Evolutionary conservation across 2,113 vertebrate species (phyloP).

Genomic region (Sakesphorus luctuosus): DNA sequence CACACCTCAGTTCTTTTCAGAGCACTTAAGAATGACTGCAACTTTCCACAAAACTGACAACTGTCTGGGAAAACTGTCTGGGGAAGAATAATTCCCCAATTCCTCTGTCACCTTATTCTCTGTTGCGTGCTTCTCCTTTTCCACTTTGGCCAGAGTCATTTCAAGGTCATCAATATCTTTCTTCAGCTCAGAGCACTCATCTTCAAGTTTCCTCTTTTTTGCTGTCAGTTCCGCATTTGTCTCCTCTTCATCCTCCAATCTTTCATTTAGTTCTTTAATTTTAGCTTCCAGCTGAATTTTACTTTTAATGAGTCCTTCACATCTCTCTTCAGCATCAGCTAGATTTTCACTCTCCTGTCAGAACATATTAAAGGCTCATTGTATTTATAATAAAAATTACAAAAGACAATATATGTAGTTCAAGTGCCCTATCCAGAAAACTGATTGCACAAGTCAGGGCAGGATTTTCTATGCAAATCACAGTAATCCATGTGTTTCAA

Average conservation of each 20-base stretch:
- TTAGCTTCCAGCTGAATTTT: slow-evolving; percentile 81
- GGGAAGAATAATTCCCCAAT: neutral
- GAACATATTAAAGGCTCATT: neutral
- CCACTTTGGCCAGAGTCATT: slow-evolving; percentile 82
- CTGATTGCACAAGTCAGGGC: slow-evolving; percentile 57
- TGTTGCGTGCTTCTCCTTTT: slow-evolving; percentile 85
- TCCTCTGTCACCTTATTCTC: slow-evolving; percentile 81
- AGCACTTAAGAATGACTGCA: neutral
- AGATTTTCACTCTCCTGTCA: slow-evolving; percentile 80
- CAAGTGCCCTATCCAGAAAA: slow-evolving; percentile 72
- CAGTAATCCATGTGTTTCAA: neutral
- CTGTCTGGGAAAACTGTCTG: neutral
- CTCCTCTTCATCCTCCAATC: slow-evolving; percentile 82
- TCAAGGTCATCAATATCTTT: slow-evolving; percentile 88
- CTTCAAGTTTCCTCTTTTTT: slow-evolving; percentile 82
- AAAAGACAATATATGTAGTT: neutral
- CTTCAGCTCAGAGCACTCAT: slow-evolving; percentile 83
- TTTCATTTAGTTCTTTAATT: slow-evolving; percentile 83
- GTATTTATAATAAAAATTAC: slow-evolving; percentile 32
- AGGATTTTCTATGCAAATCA: slow-evolving; percentile 50
- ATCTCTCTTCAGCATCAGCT: slow-evolving; percentile 78
- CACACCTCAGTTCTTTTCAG: neutral
- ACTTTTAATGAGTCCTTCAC: slow-evolving; percentile 78
- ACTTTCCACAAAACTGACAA: neutral
- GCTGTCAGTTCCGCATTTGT: slow-evolving; percentile 54